Conservation (phyloP, 2,113 vertebrate genomes). For the Entomyzon cyanotis region DNA sequence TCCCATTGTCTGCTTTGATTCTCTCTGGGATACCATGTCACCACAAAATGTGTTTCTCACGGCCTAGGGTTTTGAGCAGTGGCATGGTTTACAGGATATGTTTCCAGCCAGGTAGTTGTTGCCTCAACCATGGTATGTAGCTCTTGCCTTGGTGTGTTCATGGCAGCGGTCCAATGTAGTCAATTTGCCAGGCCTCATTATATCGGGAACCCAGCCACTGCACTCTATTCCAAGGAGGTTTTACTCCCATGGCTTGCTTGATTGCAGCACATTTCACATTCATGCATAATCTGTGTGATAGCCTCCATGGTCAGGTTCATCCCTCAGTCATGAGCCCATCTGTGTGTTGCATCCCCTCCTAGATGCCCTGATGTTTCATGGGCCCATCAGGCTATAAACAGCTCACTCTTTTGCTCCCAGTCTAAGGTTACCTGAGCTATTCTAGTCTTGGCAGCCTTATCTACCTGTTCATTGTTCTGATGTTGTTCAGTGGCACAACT, state of each 20-base stretch:
- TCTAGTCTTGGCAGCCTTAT: too few relatives aligned
- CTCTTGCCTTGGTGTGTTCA: neutral
- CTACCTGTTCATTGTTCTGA: too few relatives aligned
- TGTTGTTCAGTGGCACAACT: too few relatives aligned
- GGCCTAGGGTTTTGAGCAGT: too few relatives aligned
- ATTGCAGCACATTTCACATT: neutral
- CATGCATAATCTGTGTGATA: neutral
- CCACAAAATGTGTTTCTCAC: too few relatives aligned
- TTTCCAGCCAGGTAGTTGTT: too few relatives aligned
- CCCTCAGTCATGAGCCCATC: neutral
- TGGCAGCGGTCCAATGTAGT: neutral
- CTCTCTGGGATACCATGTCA: too few relatives aligned
- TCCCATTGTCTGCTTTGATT: too few relatives aligned
- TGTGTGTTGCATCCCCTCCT: neutral
- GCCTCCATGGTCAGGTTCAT: neutral
- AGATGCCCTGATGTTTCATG: neutral
- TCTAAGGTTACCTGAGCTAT: too few relatives aligned
- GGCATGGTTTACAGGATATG: too few relatives aligned
- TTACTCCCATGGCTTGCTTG: neutral
- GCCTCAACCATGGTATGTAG: too few relatives aligned
- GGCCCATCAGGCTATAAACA: neutral
- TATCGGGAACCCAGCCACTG: neutral
- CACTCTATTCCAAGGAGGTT: neutral
- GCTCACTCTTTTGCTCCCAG: too few relatives aligned
- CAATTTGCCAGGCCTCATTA: neutral